phyloP scores from a whole-genome alignment of 2,888 invertebrate species.

The Cistogaster globosa region DNA sequence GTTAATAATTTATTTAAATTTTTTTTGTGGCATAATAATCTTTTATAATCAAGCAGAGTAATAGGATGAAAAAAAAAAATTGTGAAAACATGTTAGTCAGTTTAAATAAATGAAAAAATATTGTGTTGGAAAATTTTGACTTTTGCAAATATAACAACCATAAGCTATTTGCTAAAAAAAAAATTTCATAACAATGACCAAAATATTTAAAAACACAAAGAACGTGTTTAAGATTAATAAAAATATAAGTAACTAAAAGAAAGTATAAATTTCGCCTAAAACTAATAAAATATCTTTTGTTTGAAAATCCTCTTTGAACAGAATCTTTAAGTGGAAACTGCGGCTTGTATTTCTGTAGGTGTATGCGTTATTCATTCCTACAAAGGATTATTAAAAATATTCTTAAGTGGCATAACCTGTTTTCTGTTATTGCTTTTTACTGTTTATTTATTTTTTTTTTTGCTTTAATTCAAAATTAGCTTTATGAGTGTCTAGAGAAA shows the following conservation, averaged over 20 bases:
- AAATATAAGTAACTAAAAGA: neutral
- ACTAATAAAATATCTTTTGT: neutral
- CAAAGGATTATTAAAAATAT: conserved; percentile 47
- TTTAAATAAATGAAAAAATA: conserved; percentile 6
- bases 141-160: neutral
- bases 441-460: conserved; percentile 22
- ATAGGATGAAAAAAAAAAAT: no score
- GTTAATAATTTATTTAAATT: conserved; percentile 50
- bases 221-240: no score
- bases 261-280: conserved; percentile 1
- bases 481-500: neutral
- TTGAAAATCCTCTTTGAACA: neutral
- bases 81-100: conserved; percentile 52
- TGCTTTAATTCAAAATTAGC: conserved; percentile 43
- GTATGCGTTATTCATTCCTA: conserved; percentile 5
- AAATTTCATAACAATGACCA: no score
- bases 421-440: conserved; percentile 31
- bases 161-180: no score
- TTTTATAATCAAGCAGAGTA: no score
- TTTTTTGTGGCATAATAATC: neutral
- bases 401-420: conserved; percentile 60
- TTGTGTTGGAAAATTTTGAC: neutral
- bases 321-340: neutral
- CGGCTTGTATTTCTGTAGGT: neutral
- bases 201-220: no score